Conservation (phyloP, 2,888 invertebrate species). For the Agrilus biguttatus region DNA sequence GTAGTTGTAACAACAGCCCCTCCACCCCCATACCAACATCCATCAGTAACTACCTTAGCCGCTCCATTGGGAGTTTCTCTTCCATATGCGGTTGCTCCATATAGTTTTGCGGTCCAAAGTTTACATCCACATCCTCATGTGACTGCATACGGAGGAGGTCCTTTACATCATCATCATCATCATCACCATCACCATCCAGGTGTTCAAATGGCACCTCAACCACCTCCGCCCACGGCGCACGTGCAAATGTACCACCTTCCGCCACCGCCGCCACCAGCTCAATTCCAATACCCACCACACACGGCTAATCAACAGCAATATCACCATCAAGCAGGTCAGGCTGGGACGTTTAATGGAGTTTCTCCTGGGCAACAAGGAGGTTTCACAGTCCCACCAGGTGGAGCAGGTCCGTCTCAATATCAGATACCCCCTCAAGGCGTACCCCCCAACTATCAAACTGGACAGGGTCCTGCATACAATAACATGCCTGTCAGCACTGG, state of each 20-base stretch:
- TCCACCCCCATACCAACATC: constrained; percentile 41
- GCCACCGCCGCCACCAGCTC: constrained; percentile 17
- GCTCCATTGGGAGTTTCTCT: constrained; percentile 44
- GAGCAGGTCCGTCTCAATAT: constrained; percentile 12
- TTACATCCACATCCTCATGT: constrained; percentile 47
- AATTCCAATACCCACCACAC: constrained; percentile 32
- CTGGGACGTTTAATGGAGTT: constrained; percentile 16
- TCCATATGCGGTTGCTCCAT: constrained; percentile 48
- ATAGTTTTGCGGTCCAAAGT: constrained; percentile 43
- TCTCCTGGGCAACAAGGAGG: constrained; percentile 18
- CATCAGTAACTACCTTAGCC: constrained; percentile 37
- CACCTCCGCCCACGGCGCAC: constrained; percentile 25
- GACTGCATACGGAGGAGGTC: constrained; percentile 35
- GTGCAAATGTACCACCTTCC: constrained; percentile 34
- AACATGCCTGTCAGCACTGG: constrained; percentile 18
- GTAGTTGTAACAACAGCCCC: constrained; percentile 43
- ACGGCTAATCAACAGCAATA: constrained; percentile 14
- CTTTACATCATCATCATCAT: constrained; percentile 36
- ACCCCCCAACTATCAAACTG: constrained; percentile 22
- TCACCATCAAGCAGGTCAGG: constrained; percentile 10
- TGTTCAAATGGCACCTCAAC: constrained; percentile 38
- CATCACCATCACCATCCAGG: constrained; percentile 32
- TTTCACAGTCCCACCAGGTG: constrained; percentile 13
- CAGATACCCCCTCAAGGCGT: constrained; percentile 15
- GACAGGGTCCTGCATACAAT: constrained; percentile 19